A percentile compares a stretch with the other conserved stretches of the same genome.
phyloP scores from a whole-genome alignment of 2,888 invertebrate species.

The Calliopum simillimum region DNA sequence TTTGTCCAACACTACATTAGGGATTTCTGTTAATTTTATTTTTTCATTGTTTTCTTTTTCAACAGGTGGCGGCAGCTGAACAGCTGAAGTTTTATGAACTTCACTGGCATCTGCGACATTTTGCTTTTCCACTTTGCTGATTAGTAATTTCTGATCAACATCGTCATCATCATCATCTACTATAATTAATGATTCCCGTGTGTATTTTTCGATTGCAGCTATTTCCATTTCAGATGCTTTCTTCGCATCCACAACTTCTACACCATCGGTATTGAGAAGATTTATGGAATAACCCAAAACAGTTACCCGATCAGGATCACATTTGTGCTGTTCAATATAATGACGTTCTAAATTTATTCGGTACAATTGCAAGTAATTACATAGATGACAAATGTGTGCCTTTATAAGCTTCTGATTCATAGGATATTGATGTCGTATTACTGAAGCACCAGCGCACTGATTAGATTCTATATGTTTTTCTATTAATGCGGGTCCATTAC shows the following conservation, averaged over 20 bases:
- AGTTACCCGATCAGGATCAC: constrained; percentile 41
- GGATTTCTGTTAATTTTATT: background rate
- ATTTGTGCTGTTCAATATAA: constrained; percentile 63
- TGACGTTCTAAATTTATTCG: constrained; percentile 74
- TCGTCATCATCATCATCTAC: constrained; percentile 37
- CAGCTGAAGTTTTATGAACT: too few species aligned
- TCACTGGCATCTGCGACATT: background rate
- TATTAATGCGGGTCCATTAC: constrained; percentile 28
- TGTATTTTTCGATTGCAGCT: constrained; percentile 37
- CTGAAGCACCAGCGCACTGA: constrained; percentile 26
- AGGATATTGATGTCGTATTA: constrained; percentile 1
- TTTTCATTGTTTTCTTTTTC: constrained; percentile 18
- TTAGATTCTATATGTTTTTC: constrained; percentile 30
- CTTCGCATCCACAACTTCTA: constrained; percentile 40
- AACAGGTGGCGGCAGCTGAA: too few species aligned
- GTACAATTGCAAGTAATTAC: constrained; percentile 79
- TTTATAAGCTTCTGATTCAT: constrained; percentile 21
- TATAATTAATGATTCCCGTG: constrained; percentile 36
- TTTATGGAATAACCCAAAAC: constrained; percentile 42
- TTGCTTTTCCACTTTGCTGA: too few species aligned
- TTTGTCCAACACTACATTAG: background rate
- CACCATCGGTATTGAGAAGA: constrained; percentile 46
- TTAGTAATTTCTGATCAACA: background rate
- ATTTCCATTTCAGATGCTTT: constrained; percentile 36
- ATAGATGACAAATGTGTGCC: constrained; percentile 77